phyloP scores from a whole-genome alignment of 2,113 vertebrate species.

The Proteles cristata region DNA sequence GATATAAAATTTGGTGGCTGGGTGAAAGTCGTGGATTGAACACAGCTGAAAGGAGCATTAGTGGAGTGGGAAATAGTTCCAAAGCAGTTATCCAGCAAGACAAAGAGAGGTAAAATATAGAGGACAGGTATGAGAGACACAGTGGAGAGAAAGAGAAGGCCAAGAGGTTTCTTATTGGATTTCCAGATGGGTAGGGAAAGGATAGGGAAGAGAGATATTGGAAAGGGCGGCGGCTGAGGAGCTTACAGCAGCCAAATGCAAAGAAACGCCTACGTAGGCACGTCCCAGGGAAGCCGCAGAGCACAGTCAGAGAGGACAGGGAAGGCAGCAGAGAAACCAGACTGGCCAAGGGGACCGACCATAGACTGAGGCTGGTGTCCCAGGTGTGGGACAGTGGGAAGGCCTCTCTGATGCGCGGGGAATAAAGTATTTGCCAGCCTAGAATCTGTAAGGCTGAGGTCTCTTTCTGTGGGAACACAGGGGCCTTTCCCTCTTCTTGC shows the following conservation, averaged over 20 bases:
- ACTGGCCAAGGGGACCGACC: neutral
- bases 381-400: rapidly evolving
- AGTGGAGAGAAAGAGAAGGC: neutral
- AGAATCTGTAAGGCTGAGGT: neutral
- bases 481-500: conserved; percentile 61
- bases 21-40: neutral
- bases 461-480: conserved; percentile 89
- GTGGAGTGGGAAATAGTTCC: neutral
- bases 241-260: neutral
- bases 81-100: neutral
- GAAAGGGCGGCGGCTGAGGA: neutral
- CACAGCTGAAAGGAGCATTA: neutral
- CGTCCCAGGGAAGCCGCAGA: neutral
- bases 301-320: neutral
- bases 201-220: neutral
- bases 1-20: neutral
- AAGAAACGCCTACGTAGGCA: neutral
- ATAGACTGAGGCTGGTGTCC: neutral
- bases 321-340: neutral
- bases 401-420: neutral
- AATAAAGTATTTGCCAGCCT: neutral
- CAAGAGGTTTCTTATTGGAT: neutral
- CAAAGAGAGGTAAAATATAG: neutral
- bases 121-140: neutral
- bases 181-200: neutral